Percentiles rank a stretch among this genome's conserved stretches.
Conservation (phyloP, 2,888 invertebrate species). For the Stratiomys singularior region DNA sequence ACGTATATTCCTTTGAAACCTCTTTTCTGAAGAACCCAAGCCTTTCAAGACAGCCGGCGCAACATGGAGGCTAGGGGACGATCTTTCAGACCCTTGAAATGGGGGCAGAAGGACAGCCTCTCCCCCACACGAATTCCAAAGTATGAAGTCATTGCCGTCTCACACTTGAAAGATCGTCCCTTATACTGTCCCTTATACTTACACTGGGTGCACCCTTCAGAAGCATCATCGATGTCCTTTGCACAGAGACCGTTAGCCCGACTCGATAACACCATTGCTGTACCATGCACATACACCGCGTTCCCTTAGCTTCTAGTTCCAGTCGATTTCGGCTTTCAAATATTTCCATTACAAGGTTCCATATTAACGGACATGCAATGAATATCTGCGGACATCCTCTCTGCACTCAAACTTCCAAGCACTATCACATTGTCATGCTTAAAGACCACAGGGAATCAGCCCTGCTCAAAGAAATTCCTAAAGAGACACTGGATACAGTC, state of each 20-base stretch:
- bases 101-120: too few relatives aligned
- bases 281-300: not conserved
- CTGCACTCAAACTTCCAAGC: not conserved
- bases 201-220: not conserved
- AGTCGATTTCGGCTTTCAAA: not conserved
- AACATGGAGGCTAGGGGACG: too few relatives aligned
- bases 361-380: not conserved
- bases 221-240: too few relatives aligned
- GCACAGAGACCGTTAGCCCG: not conserved
- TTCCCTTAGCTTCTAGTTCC: not conserved
- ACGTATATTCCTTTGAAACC: not conserved
- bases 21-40: not conserved
- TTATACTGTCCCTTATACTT: not conserved
- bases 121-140: too few relatives aligned
- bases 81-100: too few relatives aligned
- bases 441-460: not conserved
- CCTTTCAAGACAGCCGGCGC: not conserved
- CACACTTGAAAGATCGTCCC: not conserved
- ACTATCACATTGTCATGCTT: not conserved
- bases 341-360: slow-evolving; percentile 12
- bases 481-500: not conserved
- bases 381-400: not conserved
- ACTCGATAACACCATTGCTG: not conserved
- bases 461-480: not conserved
- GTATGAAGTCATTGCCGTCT: not conserved